These are phyloP conservation scores for Schlechtendalia chinensis DNA, from an alignment of 1,140 invertebrate genomes.

Conservation along the genomic window DNA sequence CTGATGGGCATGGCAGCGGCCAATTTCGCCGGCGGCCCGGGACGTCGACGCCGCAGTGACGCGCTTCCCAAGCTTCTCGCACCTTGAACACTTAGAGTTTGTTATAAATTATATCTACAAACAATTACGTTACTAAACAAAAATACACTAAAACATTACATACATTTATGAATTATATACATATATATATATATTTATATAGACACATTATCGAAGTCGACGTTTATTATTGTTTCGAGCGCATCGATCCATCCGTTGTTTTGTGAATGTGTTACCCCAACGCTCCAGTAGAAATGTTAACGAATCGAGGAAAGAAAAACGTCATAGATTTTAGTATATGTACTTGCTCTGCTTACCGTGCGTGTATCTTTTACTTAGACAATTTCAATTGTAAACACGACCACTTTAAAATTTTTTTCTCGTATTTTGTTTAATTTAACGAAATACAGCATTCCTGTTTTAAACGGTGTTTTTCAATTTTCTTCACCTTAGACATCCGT, in stretches of 20 bases:
- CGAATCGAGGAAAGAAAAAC: conserved; percentile 34
- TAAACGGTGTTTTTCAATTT: conserved; percentile 2
- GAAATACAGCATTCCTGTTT: conserved; percentile 47
- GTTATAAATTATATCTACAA: conserved; percentile 40
- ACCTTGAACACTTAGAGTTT: conserved; percentile 47
- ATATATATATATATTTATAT: conserved; percentile 34
- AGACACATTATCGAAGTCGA: conserved; percentile 17
- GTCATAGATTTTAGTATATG: conserved; percentile 32
- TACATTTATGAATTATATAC: conserved; percentile 40
- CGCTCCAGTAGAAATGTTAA: conserved; percentile 37
- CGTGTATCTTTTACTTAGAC: conserved; percentile 12
- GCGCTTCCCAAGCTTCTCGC: conserved; percentile 39
- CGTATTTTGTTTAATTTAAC: conserved; percentile 37
- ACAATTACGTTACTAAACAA: conserved; percentile 36
- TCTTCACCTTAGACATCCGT: neutral
- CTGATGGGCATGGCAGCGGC: conserved; percentile 83
- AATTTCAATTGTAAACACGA: conserved; percentile 34
- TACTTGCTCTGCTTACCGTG: conserved; percentile 26
- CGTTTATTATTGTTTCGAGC: conserved; percentile 32
- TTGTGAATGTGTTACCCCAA: conserved; percentile 28
- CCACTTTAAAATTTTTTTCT: conserved; percentile 36
- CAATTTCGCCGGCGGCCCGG: conserved; percentile 81
- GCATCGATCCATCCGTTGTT: conserved; percentile 42
- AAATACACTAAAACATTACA: conserved; percentile 34
- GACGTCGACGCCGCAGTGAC: conserved; percentile 69